Evolutionary conservation across 1,140 invertebrate species (phyloP).

Genomic region (Nomia melanderi): DNA sequence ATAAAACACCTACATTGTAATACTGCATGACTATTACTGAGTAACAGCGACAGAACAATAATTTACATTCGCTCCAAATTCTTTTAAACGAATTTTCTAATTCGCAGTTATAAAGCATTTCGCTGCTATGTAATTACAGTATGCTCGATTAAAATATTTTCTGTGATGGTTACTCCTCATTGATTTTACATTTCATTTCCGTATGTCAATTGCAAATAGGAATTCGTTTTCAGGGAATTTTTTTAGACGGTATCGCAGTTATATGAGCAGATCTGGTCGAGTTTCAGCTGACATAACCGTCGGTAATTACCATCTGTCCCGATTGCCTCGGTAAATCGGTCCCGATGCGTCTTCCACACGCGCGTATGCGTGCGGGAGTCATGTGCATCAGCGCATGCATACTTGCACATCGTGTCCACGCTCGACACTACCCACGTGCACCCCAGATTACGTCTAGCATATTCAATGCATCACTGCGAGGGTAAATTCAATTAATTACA

Average conservation of each 20-base stretch:
- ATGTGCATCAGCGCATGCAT: constrained; percentile 46
- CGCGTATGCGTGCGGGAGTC: constrained; percentile 52
- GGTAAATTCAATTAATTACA: constrained; percentile 1
- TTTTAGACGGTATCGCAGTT: constrained; percentile 2
- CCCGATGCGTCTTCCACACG: constrained; percentile 56
- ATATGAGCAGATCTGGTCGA: constrained; percentile 52
- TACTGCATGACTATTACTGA: too few relatives aligned
- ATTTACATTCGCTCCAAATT: too few relatives aligned
- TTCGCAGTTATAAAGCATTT: too few relatives aligned
- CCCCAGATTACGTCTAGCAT: constrained; percentile 5
- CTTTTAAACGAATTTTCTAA: too few relatives aligned
- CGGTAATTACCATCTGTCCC: constrained; percentile 71
- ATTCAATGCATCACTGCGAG: not conserved
- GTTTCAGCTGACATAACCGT: constrained; percentile 73
- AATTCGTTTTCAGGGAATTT: too few relatives aligned
- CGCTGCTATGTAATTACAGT: too few relatives aligned
- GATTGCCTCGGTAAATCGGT: constrained; percentile 64
- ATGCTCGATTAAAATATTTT: too few relatives aligned
- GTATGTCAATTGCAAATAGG: too few relatives aligned
- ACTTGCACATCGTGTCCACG: constrained; percentile 9
- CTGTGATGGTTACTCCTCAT: too few relatives aligned
- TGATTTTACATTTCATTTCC: too few relatives aligned
- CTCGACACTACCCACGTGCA: constrained; percentile 36
- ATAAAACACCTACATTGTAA: too few relatives aligned
- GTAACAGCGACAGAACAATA: too few relatives aligned